Evolutionary conservation across 2,113 vertebrate genomes (phyloP).

Genomic region (Saguinus imperator): DNA sequence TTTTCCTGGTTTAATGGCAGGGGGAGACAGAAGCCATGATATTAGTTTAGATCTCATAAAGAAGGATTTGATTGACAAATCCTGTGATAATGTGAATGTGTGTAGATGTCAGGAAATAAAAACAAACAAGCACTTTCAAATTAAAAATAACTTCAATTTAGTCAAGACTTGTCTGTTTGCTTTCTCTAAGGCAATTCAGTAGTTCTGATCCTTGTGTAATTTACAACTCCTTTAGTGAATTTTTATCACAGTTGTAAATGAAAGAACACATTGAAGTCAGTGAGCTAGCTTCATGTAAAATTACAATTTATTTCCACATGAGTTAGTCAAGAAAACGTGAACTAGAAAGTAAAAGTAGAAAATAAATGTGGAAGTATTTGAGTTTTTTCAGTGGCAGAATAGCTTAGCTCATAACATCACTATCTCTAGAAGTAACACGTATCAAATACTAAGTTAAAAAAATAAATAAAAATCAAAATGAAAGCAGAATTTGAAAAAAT

Average conservation of each 20-base stretch:
- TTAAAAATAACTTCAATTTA: background rate
- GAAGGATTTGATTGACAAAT: background rate
- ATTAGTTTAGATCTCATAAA: background rate
- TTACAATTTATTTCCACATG: background rate
- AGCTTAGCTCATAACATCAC: background rate
- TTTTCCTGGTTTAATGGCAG: background rate
- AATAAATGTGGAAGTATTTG: background rate
- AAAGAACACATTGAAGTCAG: background rate
- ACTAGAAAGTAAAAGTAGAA: background rate
- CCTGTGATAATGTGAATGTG: background rate
- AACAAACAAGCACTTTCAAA: background rate
- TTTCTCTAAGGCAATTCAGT: background rate
- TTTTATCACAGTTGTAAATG: background rate
- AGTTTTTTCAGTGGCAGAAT: background rate
- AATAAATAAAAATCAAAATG: background rate
- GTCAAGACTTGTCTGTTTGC: background rate
- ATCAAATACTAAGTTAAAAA: background rate
- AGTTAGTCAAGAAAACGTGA: background rate
- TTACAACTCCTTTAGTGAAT: background rate
- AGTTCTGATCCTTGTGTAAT: background rate
- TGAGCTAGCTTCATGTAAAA: conserved; percentile 3
- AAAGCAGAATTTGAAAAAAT: background rate
- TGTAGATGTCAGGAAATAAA: background rate
- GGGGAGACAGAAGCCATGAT: background rate
- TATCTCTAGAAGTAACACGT: background rate